These are phyloP conservation scores for Pogonomyrmex barbatus DNA, from an alignment of 1,140 invertebrate genomes.

Conservation along the genomic window DNA sequence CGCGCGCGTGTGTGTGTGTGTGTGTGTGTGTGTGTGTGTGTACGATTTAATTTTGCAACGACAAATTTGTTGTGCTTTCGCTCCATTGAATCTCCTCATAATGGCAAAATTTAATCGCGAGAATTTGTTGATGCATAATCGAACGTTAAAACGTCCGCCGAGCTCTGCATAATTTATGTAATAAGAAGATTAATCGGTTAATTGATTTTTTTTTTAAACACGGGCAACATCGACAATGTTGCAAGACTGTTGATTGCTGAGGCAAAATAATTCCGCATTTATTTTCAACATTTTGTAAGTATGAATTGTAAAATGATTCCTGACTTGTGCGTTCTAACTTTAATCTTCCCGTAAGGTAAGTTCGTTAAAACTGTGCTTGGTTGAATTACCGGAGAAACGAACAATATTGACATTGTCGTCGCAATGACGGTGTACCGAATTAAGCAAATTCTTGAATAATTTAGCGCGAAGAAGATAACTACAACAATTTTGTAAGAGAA, in stretches of 20 bases:
- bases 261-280: not conserved
- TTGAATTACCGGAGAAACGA: slow-evolving; percentile 5
- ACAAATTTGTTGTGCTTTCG: slow-evolving; percentile 30
- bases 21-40: too few relatives aligned
- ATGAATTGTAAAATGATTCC: not conserved
- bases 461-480: not conserved
- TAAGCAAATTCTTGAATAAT: not conserved
- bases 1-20: too few relatives aligned
- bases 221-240: not conserved
- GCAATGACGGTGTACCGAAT: not conserved
- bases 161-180: slow-evolving; percentile 43
- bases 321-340: not conserved
- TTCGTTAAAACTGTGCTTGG: not conserved
- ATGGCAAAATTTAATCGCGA: slow-evolving; percentile 35
- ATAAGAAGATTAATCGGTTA: slow-evolving; percentile 56
- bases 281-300: not conserved
- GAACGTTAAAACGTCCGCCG: slow-evolving; percentile 34
- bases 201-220: slow-evolving; percentile 33
- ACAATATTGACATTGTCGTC: not conserved
- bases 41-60: slow-evolving; percentile 28
- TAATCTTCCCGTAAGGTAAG: slow-evolving; percentile 5
- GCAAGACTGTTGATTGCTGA: not conserved
- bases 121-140: slow-evolving; percentile 47
- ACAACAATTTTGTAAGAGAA: not conserved
- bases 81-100: not conserved